Conservation (phyloP, 2,888 invertebrate species). For the Coelogynopora nodosa region DNA sequence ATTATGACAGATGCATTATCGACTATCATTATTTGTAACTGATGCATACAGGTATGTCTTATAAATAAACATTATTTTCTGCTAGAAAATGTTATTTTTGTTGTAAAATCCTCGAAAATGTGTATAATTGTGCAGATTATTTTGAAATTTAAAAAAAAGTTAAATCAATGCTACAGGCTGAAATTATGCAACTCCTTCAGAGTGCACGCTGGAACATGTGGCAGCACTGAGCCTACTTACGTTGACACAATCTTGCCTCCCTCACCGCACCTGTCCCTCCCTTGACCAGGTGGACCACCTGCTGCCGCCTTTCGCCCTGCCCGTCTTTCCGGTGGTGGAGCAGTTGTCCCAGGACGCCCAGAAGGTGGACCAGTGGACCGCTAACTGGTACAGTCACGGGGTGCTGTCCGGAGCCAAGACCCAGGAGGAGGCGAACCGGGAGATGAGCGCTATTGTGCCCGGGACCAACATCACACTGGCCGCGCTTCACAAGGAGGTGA, state of each 20-base stretch:
- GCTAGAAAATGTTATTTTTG: too few relatives aligned
- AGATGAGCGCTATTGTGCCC: not conserved
- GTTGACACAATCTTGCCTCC: not conserved
- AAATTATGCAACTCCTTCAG: too few relatives aligned
- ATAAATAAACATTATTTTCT: too few relatives aligned
- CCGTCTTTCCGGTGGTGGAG: slow-evolving; percentile 31
- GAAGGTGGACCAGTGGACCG: not conserved
- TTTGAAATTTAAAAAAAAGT: too few relatives aligned
- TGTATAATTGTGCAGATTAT: too few relatives aligned
- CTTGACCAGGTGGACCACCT: slow-evolving; percentile 28
- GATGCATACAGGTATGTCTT: too few relatives aligned
- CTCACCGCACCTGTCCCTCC: not conserved
- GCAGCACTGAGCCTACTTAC: too few relatives aligned
- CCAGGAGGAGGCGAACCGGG: not conserved
- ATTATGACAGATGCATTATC: too few relatives aligned
- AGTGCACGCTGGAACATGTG: too few relatives aligned
- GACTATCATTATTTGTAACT: too few relatives aligned
- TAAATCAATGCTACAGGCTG: too few relatives aligned
- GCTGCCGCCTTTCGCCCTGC: slow-evolving; percentile 27
- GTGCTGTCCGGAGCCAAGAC: not conserved
- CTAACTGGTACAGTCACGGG: not conserved
- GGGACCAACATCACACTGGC: not conserved
- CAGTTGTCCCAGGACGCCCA: not conserved
- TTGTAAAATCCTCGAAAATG: too few relatives aligned
- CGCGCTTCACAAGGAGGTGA: not conserved